Percentiles rank a stretch among this genome's conserved stretches.
Conservation (phyloP, 1,140 invertebrate species). For the Gryllus bimaculatus region DNA sequence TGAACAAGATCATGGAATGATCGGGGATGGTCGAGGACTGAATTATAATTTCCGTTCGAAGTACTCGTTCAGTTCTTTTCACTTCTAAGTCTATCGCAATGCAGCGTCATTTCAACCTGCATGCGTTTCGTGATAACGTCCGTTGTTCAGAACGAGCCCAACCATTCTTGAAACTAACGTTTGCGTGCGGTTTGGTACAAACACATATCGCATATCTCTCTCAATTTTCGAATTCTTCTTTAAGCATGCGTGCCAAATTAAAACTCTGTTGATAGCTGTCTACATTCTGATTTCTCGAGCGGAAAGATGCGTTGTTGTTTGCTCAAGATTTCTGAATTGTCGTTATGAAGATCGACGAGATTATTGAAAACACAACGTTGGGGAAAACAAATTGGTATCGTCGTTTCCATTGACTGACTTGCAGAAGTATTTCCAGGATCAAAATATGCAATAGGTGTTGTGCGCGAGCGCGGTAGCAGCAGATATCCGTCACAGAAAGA, state of each 20-base stretch:
- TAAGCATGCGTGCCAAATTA: no score
- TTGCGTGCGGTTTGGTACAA: not conserved
- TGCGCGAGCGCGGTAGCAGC: not conserved
- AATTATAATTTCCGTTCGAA: not conserved
- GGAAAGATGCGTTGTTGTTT: not conserved
- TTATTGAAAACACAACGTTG: not conserved
- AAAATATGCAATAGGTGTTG: slow-evolving; percentile 1
- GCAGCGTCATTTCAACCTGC: not conserved
- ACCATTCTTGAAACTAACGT: not conserved
- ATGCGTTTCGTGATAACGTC: not conserved
- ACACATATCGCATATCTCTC: not conserved
- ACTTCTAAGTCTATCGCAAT: not conserved
- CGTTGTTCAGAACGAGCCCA: not conserved
- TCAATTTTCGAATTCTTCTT: not conserved
- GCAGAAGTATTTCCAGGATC: not conserved
- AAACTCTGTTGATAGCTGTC: no score
- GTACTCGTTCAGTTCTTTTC: not conserved
- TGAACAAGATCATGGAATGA: not conserved
- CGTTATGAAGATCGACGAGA: not conserved
- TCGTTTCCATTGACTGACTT: no score
- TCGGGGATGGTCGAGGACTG: not conserved
- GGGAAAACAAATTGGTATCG: no score
- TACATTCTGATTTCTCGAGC: not conserved
- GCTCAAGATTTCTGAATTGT: not conserved
- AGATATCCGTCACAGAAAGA: not conserved